Conservation (phyloP, 2,888 invertebrate genomes). For the Pterobdella sp. region DNA sequence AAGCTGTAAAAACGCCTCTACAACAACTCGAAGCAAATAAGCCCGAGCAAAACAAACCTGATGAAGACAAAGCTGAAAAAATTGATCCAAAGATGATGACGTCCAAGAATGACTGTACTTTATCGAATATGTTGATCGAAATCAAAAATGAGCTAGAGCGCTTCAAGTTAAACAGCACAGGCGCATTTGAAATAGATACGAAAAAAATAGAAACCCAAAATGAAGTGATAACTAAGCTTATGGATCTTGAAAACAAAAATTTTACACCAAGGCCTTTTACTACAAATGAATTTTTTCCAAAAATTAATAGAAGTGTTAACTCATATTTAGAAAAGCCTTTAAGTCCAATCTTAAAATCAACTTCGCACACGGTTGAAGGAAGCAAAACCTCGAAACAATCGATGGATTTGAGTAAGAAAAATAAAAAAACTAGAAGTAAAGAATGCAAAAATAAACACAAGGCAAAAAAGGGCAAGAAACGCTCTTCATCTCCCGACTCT, state of each 20-base stretch:
- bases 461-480: too few relatives aligned
- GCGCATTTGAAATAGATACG: not conserved
- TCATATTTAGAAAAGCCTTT: too few relatives aligned
- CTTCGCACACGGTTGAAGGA: too few relatives aligned
- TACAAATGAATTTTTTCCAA: too few relatives aligned
- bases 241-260: not conserved
- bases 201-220: not conserved
- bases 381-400: too few relatives aligned
- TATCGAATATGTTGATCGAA: constrained; percentile 1
- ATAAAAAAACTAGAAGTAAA: too few relatives aligned
- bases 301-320: too few relatives aligned
- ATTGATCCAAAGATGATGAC: not conserved
- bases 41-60: not conserved
- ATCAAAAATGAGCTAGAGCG: constrained; percentile 8
- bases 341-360: too few relatives aligned
- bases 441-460: too few relatives aligned
- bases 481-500: too few relatives aligned
- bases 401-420: too few relatives aligned
- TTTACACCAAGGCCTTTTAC: too few relatives aligned
- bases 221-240: not conserved
- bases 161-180: not conserved
- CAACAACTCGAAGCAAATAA: constrained; percentile 9
- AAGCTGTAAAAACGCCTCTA: not conserved
- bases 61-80: not conserved
- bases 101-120: not conserved